These are phyloP conservation scores for Hipposideros armiger DNA, from an alignment of 2,113 vertebrate genomes.

Conservation along the genomic window DNA sequence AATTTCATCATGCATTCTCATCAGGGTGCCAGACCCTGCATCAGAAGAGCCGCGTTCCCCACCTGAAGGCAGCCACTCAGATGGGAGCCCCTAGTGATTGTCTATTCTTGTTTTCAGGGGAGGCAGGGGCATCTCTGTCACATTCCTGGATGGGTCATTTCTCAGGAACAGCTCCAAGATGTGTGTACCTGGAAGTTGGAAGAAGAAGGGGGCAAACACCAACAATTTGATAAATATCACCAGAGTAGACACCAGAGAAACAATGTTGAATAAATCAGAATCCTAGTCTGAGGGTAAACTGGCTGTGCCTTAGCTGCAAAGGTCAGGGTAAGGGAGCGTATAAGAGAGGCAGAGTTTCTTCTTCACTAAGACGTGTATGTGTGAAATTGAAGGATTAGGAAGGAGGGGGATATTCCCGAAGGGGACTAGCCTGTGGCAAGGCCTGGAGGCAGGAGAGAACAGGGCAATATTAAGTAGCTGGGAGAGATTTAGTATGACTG, in stretches of 20 bases:
- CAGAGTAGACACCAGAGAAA: background rate
- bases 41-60: background rate
- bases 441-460: background rate
- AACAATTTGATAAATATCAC: background rate
- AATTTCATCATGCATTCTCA: background rate
- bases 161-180: background rate
- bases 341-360: background rate
- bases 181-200: background rate
- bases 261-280: conserved; percentile 25
- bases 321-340: background rate
- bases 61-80: background rate
- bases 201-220: background rate
- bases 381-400: background rate
- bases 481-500: background rate
- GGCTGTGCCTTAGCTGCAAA: background rate
- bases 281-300: background rate
- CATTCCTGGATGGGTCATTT: background rate
- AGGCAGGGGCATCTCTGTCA: background rate
- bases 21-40: background rate
- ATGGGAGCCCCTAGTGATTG: background rate
- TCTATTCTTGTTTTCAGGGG: background rate
- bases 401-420: background rate
- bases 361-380: background rate
- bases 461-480: background rate
- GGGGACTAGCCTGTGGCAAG: background rate